Evolutionary conservation across 2,888 invertebrate species (phyloP).

Genomic region (Archips crataeganus): DNA sequence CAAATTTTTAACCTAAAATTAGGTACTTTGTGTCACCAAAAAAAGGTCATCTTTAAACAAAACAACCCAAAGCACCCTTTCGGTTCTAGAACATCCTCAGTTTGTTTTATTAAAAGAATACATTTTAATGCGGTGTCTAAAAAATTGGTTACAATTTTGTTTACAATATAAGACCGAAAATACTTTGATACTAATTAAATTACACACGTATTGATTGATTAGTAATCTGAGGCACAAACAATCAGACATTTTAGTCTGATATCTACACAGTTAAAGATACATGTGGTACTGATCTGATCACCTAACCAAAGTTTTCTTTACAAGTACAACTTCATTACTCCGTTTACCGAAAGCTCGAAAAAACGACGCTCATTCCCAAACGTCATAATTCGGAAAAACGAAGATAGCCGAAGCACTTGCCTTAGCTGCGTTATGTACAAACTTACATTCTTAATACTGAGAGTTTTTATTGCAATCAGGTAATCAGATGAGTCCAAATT

Average conservation of each 20-base stretch:
- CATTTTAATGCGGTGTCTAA: background rate
- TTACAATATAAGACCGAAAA: background rate
- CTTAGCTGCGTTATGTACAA: background rate
- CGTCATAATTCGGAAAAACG: no score
- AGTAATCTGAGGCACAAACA: conserved; percentile 33
- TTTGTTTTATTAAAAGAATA: background rate
- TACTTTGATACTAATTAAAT: background rate
- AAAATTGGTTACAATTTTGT: background rate
- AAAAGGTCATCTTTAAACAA: background rate
- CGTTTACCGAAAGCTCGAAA: background rate
- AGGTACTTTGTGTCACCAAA: background rate
- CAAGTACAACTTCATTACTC: no score
- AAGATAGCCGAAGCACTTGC: no score
- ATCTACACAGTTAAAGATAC: conserved; percentile 13
- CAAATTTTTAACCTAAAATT: conserved; percentile 3
- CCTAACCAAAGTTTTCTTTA: background rate
- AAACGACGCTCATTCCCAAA: no score
- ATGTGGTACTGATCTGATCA: conserved; percentile 6
- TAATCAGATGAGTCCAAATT: conserved; percentile 11
- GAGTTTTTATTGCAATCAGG: conserved; percentile 1
- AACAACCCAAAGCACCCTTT: no score
- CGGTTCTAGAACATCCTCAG: no score
- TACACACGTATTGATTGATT: conserved; percentile 18
- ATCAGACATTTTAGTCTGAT: conserved; percentile 14
- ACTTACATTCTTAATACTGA: background rate